Evolutionary conservation across 2,797 vertebrate genomes (phyloP), one percentile per base, ranked within the genome.

Genomic region (Phaenicophaeus curvirostris): DNA sequence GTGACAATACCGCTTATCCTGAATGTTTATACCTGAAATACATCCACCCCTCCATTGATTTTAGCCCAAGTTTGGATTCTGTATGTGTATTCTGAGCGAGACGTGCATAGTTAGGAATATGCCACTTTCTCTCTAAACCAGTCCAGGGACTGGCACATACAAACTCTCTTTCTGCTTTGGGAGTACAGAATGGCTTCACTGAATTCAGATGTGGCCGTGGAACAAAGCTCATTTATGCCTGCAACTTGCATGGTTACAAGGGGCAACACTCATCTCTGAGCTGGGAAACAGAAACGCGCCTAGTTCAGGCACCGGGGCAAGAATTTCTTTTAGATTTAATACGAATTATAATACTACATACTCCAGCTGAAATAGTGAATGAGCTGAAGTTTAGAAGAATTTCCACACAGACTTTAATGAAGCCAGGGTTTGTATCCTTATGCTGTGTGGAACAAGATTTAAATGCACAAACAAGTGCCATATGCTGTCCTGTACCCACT

Each of bases 171-270:
- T 92, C 77, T 83, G 73, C 86, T 93, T 80, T 5, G 6, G 50
- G 67, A 77, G 42, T 90, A 90, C 94, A 88, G 72, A 89, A 88
- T 7, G 24, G 87, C 71, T 87, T 39, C 68, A 39, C 66, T 80
- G 93, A 86, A 17, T 66, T 74, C 87, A 46, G 81, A 28, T 14
- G 21, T 51, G 51, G 62, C 85, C 79, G 33, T 53, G 59, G 87
- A 90, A 91, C 83, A 93, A 77, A 90, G 73, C 73, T 71, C 85
- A 33, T 68, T 91, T 92, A 79, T 91, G 54, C 41, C 6, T 4
- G 13, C 3, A 0, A 14, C 12, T 21, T 13, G 73, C 5, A 0
- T 25, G 57, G 46, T 58, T 78, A 66, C 77, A 50, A 4, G 0
- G 2, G 48, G 81, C 90, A 74, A 9, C 11, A 6, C 84, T 82